Percentiles rank a stretch among this genome's conserved stretches.
Evolutionary conservation across 2,797 vertebrate species (phyloP).

Genomic region (Amphiprion clarkii): DNA sequence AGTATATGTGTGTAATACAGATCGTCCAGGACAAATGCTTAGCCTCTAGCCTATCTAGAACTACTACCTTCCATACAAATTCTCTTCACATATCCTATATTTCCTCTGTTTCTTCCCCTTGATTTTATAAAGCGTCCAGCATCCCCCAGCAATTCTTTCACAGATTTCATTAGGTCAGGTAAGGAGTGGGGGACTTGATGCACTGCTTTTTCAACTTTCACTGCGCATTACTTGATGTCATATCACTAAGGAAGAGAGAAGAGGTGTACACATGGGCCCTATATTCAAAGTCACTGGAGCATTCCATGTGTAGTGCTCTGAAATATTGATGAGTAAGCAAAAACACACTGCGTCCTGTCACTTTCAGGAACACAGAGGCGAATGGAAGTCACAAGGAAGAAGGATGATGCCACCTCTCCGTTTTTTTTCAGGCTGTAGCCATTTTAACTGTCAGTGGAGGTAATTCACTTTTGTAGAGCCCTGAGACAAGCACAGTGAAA

Average conservation of each 20-base stretch:
- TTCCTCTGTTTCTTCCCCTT: slow-evolving; percentile 51
- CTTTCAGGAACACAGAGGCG: slow-evolving; percentile 74
- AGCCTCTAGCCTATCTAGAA: slow-evolving; percentile 44
- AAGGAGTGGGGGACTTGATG: slow-evolving; percentile 40
- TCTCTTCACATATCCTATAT: slow-evolving; percentile 38
- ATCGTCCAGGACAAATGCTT: slow-evolving; percentile 46
- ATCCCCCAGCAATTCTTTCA: slow-evolving; percentile 60
- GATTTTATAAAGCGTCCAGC: slow-evolving; percentile 63
- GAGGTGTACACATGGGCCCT: slow-evolving; percentile 70
- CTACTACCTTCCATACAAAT: slow-evolving; percentile 37
- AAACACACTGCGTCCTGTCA: slow-evolving; percentile 83
- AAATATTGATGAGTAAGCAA: slow-evolving; percentile 87
- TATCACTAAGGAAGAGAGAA: slow-evolving; percentile 77
- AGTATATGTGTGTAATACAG: slow-evolving; percentile 13
- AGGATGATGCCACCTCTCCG: slow-evolving; percentile 70
- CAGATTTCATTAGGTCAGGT: slow-evolving; percentile 65
- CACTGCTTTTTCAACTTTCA: slow-evolving; percentile 73
- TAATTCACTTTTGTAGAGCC: slow-evolving; percentile 63
- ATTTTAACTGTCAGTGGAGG: slow-evolving; percentile 70
- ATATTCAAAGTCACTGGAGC: slow-evolving; percentile 83
- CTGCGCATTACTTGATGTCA: slow-evolving; percentile 80
- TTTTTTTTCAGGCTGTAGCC: slow-evolving; percentile 44
- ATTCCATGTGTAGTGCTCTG: slow-evolving; percentile 81
- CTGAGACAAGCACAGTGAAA: slow-evolving; percentile 39
- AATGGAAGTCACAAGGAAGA: slow-evolving; percentile 79